Evolutionary conservation across 2,797 vertebrate species (phyloP), one percentile per base, ranked within the genome.

Genomic region (Ctenochaetus hawaiiensis): DNA sequence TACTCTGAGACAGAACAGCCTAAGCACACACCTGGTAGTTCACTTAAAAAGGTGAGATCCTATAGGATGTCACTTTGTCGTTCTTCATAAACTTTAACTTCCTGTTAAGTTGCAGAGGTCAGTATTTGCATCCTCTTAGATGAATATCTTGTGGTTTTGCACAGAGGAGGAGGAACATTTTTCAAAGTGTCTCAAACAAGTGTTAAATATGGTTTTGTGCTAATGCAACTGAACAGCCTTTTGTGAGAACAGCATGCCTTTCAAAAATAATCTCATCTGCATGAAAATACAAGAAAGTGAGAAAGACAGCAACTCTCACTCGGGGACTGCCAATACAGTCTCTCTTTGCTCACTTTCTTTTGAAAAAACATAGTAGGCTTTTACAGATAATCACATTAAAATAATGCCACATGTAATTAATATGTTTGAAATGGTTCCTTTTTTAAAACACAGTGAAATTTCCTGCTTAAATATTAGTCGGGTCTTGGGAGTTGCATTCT

Each of bases 111-210:
- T 64, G 9, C 16, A 20, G 51, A 44, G 22, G 17, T 20, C 4
- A 26, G 53, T 53, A 16, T 72, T 64, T 66, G 43, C 41, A 47
- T 75, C 39, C 14, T 58, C 22, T 39, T 9, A 61, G 44, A 61
- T 61, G 37, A 62, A 77, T 70, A 41, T n/a, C 17, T 16, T 17
- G 23, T 51, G 48, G 48, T 69, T 65, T 76, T 59, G 62, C 41
- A 67, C 14, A 0, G 3, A 48, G 16, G 39, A n/a, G 12, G 12
- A 9, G 22, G 54, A 54, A 37, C 30, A 7, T 34, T 34, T 6
- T 34, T 34, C 30, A 30, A 72, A 51, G 62, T 52, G 61, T 54
- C 17, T 23, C 18, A 39, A 62, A 60, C 22, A 23, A 20, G 22
- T 63, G 41, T 71, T 71, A 45, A 51, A 63, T 10, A n/a, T 20